Evolutionary conservation across 2,797 vertebrate species (phyloP).

Genomic region (Rhabdomys pumilio): DNA sequence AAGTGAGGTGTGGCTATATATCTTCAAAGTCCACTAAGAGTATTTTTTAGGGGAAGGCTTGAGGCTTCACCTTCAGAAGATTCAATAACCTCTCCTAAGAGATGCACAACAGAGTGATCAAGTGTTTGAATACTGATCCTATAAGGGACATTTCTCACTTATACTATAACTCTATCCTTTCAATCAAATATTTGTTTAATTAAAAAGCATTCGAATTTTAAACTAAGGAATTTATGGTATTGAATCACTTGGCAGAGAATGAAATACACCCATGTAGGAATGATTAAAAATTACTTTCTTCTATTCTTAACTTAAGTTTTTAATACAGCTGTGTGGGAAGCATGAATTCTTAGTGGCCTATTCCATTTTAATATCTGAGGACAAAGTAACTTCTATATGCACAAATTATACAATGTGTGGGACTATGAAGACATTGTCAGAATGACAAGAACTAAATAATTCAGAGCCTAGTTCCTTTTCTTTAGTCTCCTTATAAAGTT

Average conservation of each 20-base stretch:
- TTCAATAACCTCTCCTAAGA: background rate
- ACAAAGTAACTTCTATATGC: conserved; percentile 51
- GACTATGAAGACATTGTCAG: conserved; percentile 63
- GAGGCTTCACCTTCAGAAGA: background rate
- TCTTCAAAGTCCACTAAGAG: background rate
- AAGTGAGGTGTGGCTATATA: background rate
- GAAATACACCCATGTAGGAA: conserved; percentile 66
- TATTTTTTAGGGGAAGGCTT: background rate
- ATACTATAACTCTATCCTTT: background rate
- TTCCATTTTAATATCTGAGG: conserved; percentile 39
- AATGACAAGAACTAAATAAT: conserved; percentile 77
- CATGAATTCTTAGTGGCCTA: conserved; percentile 42
- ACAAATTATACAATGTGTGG: conserved; percentile 58
- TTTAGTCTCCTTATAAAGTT: conserved; percentile 69
- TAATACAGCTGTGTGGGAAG: conserved; percentile 60
- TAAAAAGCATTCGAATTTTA: background rate
- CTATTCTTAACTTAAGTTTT: conserved; percentile 53
- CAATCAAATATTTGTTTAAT: conserved; percentile 1
- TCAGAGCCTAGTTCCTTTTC: conserved; percentile 67
- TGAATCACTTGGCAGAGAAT: conserved; percentile 47
- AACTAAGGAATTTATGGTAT: background rate
- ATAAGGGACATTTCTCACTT: background rate
- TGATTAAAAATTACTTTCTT: background rate
- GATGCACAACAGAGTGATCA: background rate
- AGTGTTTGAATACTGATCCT: too few relatives aligned